These are phyloP conservation scores for Archegozetes longisetosus DNA, from an alignment of 1,140 invertebrate species.

Conservation along the genomic window DNA sequence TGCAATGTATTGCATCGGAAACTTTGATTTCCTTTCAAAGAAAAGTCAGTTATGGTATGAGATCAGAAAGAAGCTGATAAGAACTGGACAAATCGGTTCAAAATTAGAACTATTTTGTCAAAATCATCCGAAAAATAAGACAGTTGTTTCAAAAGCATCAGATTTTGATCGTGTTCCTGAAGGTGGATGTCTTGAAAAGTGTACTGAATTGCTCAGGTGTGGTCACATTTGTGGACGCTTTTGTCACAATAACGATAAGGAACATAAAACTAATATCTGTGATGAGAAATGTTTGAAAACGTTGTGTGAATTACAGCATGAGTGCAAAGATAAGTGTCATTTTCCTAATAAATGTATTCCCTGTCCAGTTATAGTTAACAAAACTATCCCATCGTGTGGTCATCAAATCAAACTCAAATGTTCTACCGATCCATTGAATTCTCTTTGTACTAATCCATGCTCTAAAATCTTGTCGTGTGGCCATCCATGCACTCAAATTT, in stretches of 20 bases:
- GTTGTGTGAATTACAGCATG: background rate
- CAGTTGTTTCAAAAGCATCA: background rate
- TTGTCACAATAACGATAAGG: background rate
- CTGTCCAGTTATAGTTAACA: conserved; percentile 25
- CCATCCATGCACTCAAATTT: no score
- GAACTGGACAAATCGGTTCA: background rate
- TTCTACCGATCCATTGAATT: background rate
- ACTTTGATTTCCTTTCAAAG: conserved; percentile 34
- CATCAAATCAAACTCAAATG: background rate
- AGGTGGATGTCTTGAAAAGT: background rate
- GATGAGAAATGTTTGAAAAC: background rate
- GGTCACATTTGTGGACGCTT: background rate
- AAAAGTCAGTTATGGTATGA: background rate
- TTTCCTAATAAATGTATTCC: conserved; percentile 36
- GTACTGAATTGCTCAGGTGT: background rate
- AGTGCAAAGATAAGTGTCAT: conserved; percentile 12
- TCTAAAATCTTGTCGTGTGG: no score
- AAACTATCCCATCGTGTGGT: conserved; percentile 27
- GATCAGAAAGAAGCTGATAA: background rate
- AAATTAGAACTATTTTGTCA: background rate
- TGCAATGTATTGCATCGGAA: conserved; percentile 49
- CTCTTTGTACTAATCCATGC: no score
- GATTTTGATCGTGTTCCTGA: background rate
- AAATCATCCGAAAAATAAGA: background rate
- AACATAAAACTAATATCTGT: background rate